phyloP scores from a whole-genome alignment of 2,113 vertebrate species.

The Saguinus imperator region DNA sequence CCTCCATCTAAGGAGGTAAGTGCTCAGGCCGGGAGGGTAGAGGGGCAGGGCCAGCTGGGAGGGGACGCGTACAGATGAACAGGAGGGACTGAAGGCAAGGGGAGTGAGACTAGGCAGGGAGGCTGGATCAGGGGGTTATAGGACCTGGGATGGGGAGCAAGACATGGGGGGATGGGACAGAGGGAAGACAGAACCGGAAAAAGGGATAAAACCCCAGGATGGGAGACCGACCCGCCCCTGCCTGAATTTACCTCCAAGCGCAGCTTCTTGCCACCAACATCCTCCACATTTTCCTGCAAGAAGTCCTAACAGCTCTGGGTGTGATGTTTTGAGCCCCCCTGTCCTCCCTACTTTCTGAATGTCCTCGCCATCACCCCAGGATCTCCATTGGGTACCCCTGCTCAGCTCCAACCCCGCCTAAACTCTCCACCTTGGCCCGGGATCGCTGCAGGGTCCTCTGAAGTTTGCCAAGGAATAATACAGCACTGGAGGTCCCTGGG shows the following conservation, averaged over 20 bases:
- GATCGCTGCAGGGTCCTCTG: slow-evolving; percentile 87
- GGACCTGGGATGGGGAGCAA: neutral
- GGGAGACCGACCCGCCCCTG: neutral
- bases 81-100: neutral
- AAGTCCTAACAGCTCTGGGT: neutral
- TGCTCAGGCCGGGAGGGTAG: neutral
- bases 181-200: neutral
- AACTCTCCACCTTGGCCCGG: slow-evolving; percentile 74
- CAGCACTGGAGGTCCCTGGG: slow-evolving; percentile 83
- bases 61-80: neutral
- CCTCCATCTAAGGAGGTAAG: slow-evolving; percentile 51
- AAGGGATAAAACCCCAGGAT: neutral
- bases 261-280: slow-evolving; percentile 65
- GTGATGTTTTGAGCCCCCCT: too few relatives aligned
- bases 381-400: neutral
- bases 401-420: neutral
- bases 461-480: slow-evolving; percentile 94
- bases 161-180: neutral
- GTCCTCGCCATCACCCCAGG: neutral
- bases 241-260: slow-evolving; percentile 59
- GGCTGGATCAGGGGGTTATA: neutral
- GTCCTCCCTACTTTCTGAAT: neutral
- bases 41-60: neutral
- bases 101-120: neutral
- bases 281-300: slow-evolving; percentile 63